These are phyloP conservation scores for Hesperia comma DNA, from an alignment of 2,888 invertebrate species.

Conservation along the genomic window DNA sequence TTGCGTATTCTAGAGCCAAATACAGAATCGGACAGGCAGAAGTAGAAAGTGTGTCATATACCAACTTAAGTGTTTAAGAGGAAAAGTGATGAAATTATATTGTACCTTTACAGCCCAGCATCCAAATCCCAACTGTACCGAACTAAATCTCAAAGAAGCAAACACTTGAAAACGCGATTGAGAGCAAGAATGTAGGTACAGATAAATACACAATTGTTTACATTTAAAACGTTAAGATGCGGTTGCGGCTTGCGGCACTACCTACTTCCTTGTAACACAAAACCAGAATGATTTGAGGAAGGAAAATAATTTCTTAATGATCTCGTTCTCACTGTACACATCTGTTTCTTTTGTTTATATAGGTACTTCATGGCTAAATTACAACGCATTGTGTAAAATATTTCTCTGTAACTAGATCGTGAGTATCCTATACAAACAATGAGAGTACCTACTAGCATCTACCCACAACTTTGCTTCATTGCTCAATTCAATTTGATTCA, in stretches of 20 bases:
- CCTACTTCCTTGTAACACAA: neutral
- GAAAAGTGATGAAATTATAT: neutral
- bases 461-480: no score
- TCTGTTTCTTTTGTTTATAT: neutral
- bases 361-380: neutral
- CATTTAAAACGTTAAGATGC: neutral
- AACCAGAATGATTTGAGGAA: slow-evolving; percentile 9
- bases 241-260: neutral
- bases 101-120: slow-evolving; percentile 7
- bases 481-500: no score
- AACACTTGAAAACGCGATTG: slow-evolving; percentile 2
- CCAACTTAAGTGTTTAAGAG: neutral
- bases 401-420: neutral
- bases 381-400: neutral
- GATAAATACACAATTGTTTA: slow-evolving; percentile 3
- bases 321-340: neutral
- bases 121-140: slow-evolving; percentile 11
- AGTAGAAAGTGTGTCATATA: neutral
- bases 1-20: neutral
- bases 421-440: neutral
- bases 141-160: neutral
- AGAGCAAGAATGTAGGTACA: slow-evolving; percentile 4
- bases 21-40: neutral
- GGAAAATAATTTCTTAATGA: neutral
- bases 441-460: no score